These are phyloP conservation scores for Mantis religiosa DNA, from an alignment of 2,888 invertebrate genomes.

Conservation along the genomic window DNA sequence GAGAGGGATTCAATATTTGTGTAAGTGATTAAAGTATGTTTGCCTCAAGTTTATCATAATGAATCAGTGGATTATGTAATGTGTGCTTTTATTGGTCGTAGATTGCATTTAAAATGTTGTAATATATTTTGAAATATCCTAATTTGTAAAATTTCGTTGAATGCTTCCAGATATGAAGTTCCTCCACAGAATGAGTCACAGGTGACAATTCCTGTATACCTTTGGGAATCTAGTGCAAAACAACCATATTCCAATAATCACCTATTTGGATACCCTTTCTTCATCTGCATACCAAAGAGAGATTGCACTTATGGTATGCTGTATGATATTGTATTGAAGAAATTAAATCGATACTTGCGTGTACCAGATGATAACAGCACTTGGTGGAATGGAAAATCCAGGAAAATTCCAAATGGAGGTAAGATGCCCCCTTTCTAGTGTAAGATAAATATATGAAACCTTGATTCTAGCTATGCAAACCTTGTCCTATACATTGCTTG, in stretches of 20 bases:
- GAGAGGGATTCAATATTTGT: constrained; percentile 47
- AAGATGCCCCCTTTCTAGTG: neutral
- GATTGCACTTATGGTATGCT: constrained; percentile 24
- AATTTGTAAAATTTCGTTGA: neutral
- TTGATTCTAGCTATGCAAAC: no score
- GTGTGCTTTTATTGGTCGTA: neutral
- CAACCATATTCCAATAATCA: constrained; percentile 14
- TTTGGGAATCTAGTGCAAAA: constrained; percentile 25
- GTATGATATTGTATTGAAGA: constrained; percentile 25
- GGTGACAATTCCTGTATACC: constrained; percentile 28
- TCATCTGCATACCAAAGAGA: constrained; percentile 27
- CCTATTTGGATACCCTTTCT: constrained; percentile 29
- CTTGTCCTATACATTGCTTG: no score
- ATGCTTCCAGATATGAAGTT: constrained; percentile 32
- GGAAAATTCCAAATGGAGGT: neutral
- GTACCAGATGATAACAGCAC: constrained; percentile 2
- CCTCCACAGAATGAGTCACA: constrained; percentile 16
- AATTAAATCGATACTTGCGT: constrained; percentile 22
- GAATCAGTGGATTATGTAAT: neutral
- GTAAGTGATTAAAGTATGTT: constrained; percentile 33
- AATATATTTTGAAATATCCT: neutral
- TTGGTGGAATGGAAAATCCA: neutral
- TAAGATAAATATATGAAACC: no score
- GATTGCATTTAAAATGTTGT: neutral
- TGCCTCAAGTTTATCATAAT: neutral